phyloP scores from a whole-genome alignment of 2,888 invertebrate species.

The Diabrotica balteata region DNA sequence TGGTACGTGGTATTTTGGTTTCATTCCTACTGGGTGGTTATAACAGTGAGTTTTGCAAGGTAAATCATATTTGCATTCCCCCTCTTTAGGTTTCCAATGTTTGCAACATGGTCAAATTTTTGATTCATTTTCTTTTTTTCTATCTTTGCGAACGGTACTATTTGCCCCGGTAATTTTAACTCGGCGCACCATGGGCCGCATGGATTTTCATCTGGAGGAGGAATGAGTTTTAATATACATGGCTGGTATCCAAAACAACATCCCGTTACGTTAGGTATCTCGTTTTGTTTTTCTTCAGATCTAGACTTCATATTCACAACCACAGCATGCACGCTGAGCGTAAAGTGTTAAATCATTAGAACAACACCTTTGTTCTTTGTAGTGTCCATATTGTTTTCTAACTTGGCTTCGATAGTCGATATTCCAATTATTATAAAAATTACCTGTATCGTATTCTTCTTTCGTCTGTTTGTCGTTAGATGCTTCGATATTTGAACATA shows the following conservation, averaged over 20 bases:
- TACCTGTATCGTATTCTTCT: not conserved
- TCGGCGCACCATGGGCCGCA: slow-evolving; percentile 1
- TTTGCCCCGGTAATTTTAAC: not conserved
- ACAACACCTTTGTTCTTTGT: not conserved
- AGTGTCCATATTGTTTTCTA: not conserved
- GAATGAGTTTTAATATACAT: slow-evolving; percentile 1
- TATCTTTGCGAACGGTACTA: not conserved
- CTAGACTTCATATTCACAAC: too few species aligned
- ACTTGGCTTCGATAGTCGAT: slow-evolving; percentile 1
- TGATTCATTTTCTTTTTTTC: not conserved
- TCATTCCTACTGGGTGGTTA: slow-evolving; percentile 53
- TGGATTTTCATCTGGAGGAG: not conserved
- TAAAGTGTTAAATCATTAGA: not conserved
- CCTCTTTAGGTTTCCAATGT: slow-evolving; percentile 56
- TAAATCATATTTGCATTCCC: slow-evolving; percentile 53
- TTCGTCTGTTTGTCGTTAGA: not conserved
- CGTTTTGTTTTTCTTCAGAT: too few species aligned
- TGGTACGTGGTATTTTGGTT: slow-evolving; percentile 34
- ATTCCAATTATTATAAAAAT: slow-evolving; percentile 1
- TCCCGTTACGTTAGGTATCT: not conserved
- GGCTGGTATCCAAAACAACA: not conserved
- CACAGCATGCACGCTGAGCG: not conserved
- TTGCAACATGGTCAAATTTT: slow-evolving; percentile 54
- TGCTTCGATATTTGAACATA: too few species aligned
- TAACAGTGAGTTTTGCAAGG: slow-evolving; percentile 58